Base-by-base conservation (phyloP, 2,113 vertebrate genomes). In the Sigmodon hispidus region DNA sequence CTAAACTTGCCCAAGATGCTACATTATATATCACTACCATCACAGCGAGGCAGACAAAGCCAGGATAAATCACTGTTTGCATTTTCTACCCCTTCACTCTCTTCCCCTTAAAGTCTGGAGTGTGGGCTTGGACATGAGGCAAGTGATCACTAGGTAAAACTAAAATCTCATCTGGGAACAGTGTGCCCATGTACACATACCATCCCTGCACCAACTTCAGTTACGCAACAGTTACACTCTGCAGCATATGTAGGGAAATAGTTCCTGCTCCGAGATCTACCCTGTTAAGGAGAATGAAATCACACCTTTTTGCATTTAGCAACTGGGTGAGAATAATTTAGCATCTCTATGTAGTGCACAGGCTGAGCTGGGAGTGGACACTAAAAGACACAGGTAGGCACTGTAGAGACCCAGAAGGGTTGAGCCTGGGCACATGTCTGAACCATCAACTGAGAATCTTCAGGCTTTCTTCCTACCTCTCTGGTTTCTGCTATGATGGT, bases 1-100 rank as follows among this genome's bases (percentile, higher is more conserved):
- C 92, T 93, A 88, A 81, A 93, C 85, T 93, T 93, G 70, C 59
- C 79, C 80, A 72, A 96, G 89, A 97, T 90, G 93, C 90, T 63
- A 55, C 73, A 93, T 67, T 83, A 72, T 87, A 50, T 31, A 77
- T 95, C 88, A 96, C 55, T 43, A 75, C 57, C 34, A 48, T 50
- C 61, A 76, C 21, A 72, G 85, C n/a, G 36, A 55, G 92, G 85
- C 88, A 96, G 92, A 76, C n/a, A 88, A 81, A 65, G 59, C 43
- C 73, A 87, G 50, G 17, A 92, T 72, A 93, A 95, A 96, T 91
- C 43, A 40, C n/a, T 22, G 34, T n/a, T 89, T 65, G 43, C 3
- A 65, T 69, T 69, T 22, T 86, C 73, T 4, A 34, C 55, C 63
- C 45, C 88, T 94, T 92, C 65, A 80, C 73, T 80, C 29, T 80